Base-by-base conservation (phyloP, 2,113 vertebrate genomes). In the Condylura cristata region DNA sequence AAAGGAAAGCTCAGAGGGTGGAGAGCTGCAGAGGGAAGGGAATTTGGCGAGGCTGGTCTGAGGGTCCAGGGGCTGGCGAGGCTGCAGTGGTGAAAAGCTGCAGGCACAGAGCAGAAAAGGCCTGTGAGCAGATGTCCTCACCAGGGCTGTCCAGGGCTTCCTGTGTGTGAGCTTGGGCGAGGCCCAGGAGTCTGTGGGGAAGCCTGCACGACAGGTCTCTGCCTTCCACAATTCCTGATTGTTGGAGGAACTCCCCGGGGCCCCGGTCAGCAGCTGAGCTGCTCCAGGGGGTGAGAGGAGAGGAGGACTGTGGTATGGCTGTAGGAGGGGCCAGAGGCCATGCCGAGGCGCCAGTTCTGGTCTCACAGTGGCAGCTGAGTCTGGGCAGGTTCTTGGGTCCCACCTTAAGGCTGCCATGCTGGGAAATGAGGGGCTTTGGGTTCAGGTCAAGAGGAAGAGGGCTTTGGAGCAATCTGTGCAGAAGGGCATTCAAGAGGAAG, bases 211-310 rank as follows among this genome's bases (percentile, higher is more conserved):
- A 7, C 16, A n/a, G 3, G 6, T n/a, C 61, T 37, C 53, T 68
- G 34, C 41, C 17, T 53, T 41, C 61, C 17, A 56, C 5, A 61
- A 6, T 63, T 75, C 58, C 66, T 3, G 3, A 37, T 24, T 22
- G 34, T 32, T 41, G 51, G 44, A 84, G 60, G 72, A 20, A 20
- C 26, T 79, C 12, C 3, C 1, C 6, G 65, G 74, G 66, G 44
- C n/a, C 26, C 34, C 3, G 60, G 53, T 48, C 46, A 26, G 4
- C 51, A 76, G 34, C 81, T 30, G 70, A 20, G 48, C 58, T 3
- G 0, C 44, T 81, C 39, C 24, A n/a, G 53, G 13, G 12, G 18
- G 8, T 5, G 5, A 17, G 12, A 0, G 2, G 11, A 14, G 71
- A 53, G 26, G 16, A 81, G 51, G 39, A 1, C 24, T 16, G 61